Percentiles rank a stretch among this genome's conserved stretches.
phyloP scores from a whole-genome alignment of 2,113 vertebrate species.

The Phalacrocorax aristotelis region DNA sequence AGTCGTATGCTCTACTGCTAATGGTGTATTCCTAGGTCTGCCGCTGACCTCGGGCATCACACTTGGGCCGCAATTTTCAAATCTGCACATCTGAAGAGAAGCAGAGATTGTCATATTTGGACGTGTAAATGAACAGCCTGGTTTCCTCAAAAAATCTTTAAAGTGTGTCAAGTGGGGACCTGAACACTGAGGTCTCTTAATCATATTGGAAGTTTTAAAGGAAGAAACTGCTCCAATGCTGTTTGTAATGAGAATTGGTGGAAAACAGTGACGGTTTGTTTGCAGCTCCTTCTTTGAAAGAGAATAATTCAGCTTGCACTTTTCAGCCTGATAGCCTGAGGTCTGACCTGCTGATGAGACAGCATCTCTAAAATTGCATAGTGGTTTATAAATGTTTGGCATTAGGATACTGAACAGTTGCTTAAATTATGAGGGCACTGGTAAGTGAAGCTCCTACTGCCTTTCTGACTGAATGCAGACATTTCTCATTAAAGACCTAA shows the following conservation, averaged over 20 bases:
- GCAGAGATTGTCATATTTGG: background rate
- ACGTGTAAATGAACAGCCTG: background rate
- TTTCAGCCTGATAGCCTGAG: background rate
- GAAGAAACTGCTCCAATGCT: background rate
- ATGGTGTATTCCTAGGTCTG: background rate
- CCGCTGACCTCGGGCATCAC: background rate
- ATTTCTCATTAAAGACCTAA: background rate
- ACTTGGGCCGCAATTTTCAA: background rate
- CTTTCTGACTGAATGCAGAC: background rate
- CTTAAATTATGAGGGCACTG: background rate
- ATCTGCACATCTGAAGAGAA: background rate
- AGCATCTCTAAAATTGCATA: background rate
- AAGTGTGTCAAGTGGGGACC: background rate
- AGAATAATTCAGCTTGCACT: background rate
- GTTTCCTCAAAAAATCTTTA: background rate
- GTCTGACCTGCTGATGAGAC: background rate
- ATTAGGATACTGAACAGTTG: background rate
- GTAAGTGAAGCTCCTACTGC: constrained; percentile 23
- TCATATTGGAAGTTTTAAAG: background rate
- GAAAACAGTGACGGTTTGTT: background rate
- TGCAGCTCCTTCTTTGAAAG: background rate
- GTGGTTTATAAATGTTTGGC: background rate
- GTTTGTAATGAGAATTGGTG: background rate
- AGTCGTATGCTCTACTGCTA: background rate
- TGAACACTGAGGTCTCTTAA: background rate